Evolutionary conservation across 2,797 vertebrate species (phyloP).

Genomic region (Vultur gryphus): DNA sequence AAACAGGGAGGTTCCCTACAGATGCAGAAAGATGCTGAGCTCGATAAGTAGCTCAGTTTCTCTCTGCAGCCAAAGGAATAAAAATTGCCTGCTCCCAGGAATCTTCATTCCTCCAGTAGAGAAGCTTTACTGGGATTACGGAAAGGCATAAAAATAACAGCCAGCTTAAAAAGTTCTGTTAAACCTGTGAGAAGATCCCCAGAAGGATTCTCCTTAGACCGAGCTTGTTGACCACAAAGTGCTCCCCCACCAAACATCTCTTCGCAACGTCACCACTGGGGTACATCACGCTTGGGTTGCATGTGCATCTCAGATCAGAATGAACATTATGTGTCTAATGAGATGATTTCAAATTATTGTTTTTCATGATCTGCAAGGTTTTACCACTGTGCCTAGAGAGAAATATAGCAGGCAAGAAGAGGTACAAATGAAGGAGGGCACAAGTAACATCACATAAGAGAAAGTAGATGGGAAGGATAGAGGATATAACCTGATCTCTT

Average conservation of each 20-base stretch:
- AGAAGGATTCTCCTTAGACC: background rate
- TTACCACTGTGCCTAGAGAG: background rate
- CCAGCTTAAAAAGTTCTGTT: background rate
- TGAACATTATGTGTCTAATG: rapidly evolving
- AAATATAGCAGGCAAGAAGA: background rate
- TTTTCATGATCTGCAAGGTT: background rate
- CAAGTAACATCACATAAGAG: background rate
- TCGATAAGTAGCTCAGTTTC: background rate
- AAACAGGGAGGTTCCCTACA: background rate
- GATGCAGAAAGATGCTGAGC: background rate
- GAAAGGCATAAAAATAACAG: background rate
- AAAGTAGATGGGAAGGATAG: background rate
- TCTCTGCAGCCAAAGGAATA: background rate
- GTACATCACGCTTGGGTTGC: rapidly evolving
- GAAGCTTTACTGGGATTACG: background rate
- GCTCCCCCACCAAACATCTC: background rate
- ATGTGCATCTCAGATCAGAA: background rate
- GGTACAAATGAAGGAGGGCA: background rate
- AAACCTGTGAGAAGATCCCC: background rate
- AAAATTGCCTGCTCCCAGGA: background rate
- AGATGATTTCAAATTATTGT: background rate
- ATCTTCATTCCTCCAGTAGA: background rate
- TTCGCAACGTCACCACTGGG: background rate
- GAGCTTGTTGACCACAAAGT: background rate
- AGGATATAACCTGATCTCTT: background rate